Evolutionary conservation across 1,140 invertebrate species (phyloP).

Genomic region (Drosophila pandora): DNA sequence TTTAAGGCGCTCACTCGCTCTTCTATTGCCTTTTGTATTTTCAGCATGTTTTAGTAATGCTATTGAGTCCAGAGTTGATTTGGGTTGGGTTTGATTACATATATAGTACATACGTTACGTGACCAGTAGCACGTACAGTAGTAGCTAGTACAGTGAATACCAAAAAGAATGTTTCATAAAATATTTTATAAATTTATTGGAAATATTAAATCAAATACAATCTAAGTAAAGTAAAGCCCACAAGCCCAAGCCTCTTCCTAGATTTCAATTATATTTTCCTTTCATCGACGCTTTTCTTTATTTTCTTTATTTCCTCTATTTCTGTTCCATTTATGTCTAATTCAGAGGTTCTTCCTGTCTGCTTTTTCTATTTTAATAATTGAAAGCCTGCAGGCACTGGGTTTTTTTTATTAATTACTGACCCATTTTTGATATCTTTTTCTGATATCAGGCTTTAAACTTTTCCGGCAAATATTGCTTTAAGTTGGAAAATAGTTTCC

Average conservation of each 20-base stretch:
- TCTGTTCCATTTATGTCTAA: slow-evolving; percentile 18
- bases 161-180: slow-evolving; percentile 1
- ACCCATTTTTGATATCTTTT: slow-evolving; percentile 33
- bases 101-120: slow-evolving; percentile 31
- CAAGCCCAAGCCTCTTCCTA: not conserved
- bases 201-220: too few species aligned
- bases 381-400: slow-evolving; percentile 49
- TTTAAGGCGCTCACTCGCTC: slow-evolving; percentile 55
- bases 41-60: slow-evolving; percentile 48
- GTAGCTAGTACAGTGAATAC: slow-evolving; percentile 14
- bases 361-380: slow-evolving; percentile 13
- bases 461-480: not conserved
- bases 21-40: slow-evolving; percentile 48
- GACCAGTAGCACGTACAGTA: slow-evolving; percentile 28
- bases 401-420: slow-evolving; percentile 54
- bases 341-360: not conserved
- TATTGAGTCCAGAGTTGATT: slow-evolving; percentile 16
- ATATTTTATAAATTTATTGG: too few species aligned
- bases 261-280: too few species aligned
- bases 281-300: slow-evolving; percentile 10
- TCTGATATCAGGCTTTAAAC: too few species aligned
- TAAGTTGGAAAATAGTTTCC: not conserved
- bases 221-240: too few species aligned
- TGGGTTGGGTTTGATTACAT: slow-evolving; percentile 23
- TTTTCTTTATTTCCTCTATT: slow-evolving; percentile 3